Conservation (phyloP, 2,797 vertebrate genomes). For the Australoheros facetus region DNA sequence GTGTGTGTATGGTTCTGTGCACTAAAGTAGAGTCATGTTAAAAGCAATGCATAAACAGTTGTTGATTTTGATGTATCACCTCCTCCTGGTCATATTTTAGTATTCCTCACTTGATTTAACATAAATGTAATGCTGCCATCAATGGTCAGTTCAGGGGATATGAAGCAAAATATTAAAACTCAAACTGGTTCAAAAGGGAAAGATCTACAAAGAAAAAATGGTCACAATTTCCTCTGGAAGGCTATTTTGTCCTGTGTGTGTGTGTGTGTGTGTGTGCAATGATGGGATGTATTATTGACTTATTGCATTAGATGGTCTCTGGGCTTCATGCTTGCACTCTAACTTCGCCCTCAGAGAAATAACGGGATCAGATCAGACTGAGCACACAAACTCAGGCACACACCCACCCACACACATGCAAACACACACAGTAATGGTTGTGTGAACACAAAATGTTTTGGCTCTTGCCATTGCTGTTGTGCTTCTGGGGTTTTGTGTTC, state of each 20-base stretch:
- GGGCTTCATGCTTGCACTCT: constrained; percentile 62
- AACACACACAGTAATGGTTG: constrained; percentile 8
- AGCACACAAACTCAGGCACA: constrained; percentile 31
- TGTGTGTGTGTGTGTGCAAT: constrained; percentile 38
- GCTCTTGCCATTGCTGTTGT: constrained; percentile 33
- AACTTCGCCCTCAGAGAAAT: constrained; percentile 68
- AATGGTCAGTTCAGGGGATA: background rate
- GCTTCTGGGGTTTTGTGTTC: constrained; percentile 57
- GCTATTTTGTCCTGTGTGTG: constrained; percentile 27
- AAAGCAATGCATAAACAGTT: constrained; percentile 55
- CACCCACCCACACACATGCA: constrained; percentile 16
- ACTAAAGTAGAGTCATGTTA: constrained; percentile 45
- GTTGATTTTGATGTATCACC: constrained; percentile 39
- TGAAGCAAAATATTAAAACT: constrained; percentile 13
- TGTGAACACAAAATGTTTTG: constrained; percentile 33
- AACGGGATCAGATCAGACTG: constrained; percentile 58
- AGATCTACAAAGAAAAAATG: constrained; percentile 20
- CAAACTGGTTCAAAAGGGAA: constrained; percentile 20
- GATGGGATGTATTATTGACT: constrained; percentile 70
- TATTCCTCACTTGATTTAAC: constrained; percentile 15
- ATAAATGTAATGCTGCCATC: background rate
- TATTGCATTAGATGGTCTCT: constrained; percentile 75
- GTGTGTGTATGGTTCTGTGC: constrained; percentile 2
- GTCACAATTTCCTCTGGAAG: constrained; percentile 41
- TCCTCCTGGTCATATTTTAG: constrained; percentile 18